These are phyloP conservation scores for Bombycilla garrulus DNA, from an alignment of 2,113 vertebrate genomes.

Conservation along the genomic window DNA sequence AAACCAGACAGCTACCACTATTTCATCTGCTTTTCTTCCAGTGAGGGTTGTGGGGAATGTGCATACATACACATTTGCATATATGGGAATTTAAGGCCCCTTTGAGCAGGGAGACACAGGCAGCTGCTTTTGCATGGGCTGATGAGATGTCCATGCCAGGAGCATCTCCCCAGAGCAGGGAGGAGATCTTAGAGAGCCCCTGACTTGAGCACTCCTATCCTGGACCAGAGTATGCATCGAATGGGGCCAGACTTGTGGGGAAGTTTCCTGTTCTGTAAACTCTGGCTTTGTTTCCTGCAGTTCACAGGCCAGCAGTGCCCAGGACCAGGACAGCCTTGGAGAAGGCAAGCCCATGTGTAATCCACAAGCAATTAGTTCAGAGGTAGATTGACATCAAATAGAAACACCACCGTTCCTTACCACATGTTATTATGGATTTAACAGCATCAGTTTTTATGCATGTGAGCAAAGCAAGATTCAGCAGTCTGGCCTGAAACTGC, in stretches of 20 bases:
- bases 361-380: background rate
- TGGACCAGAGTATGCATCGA: background rate
- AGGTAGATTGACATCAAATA: background rate
- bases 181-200: background rate
- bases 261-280: background rate
- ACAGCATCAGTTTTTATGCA: background rate
- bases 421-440: background rate
- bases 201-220: fast-evolving
- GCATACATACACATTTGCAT: fast-evolving
- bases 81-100: background rate
- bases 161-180: background rate
- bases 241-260: fast-evolving
- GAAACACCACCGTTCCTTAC: background rate
- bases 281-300: background rate
- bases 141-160: background rate
- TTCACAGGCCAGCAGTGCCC: background rate
- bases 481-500: background rate
- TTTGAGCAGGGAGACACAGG: background rate
- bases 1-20: background rate
- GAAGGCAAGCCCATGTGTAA: background rate
- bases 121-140: background rate
- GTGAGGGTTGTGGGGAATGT: background rate
- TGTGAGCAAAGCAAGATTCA: background rate
- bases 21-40: background rate
- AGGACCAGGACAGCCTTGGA: background rate